Evolutionary conservation across 1,140 invertebrate genomes (phyloP), one percentile per base, ranked within the genome.

Genomic region (Eubasilissa regina): DNA sequence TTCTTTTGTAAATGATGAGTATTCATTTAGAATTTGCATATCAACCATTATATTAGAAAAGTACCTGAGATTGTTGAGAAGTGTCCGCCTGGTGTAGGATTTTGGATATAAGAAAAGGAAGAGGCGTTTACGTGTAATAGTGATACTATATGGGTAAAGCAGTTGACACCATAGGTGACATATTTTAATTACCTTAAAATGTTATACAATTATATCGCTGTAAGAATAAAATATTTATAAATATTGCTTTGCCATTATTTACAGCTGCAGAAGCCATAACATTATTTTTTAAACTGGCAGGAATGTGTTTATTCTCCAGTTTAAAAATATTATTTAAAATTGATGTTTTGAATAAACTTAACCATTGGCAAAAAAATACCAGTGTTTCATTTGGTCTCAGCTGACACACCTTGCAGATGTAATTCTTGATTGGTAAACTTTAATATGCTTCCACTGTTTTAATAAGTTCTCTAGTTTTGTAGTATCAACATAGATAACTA

Each of bases 31-130:
- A 45, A 77, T 70, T 76, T 64, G 75, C 80, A 81, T 81, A 81
- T 81, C 80, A 78, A 79, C 60, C 19, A 19, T 77, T 48, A 75
- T 81, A 75, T 81, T 81, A 81, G 80, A 81, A 77, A 70, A 75
- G 80, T 81, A 81, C 80, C 80, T 81, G 80, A 81, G 75, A 68
- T 81, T 81, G 70, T 81, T 68, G 45, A 70, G 43, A 43, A 48
- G 74, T 64, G 70, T 64, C 70, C 68, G 45, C 56, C 51, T 47
- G 15, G 62, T n/a, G 8, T 60, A 60, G 51, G 56, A 35, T 72
- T n/a, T 74, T 62, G 70, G 66, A 72, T n/a, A 45, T 53, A 64
- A 44, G 45, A 77, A 48, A 43, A 44, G 21, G n/a, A 35, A 21
- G 9, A 7, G 35, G 35, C 44, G 53, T 55, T 43, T 43, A 74